These are phyloP conservation scores for Mizuhopecten yessoensis DNA, from an alignment of 1,140 invertebrate species.

Conservation along the genomic window DNA sequence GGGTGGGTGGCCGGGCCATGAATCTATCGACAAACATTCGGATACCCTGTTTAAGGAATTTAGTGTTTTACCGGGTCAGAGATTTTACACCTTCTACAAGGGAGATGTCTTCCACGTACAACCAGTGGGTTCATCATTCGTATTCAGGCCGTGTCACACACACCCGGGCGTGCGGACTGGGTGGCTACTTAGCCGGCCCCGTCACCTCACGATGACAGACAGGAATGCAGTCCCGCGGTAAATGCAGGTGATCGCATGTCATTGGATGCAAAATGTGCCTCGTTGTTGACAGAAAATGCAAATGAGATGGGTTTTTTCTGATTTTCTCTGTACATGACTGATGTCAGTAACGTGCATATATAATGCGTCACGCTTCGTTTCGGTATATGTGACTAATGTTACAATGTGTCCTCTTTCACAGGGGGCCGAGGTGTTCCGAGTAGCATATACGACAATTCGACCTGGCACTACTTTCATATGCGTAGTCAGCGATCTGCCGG, in stretches of 20 bases:
- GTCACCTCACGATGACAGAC: not conserved
- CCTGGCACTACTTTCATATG: not conserved
- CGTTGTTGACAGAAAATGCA: constrained; percentile 23
- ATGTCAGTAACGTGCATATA: constrained; percentile 3
- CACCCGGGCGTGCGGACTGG: not conserved
- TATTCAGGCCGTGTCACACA: constrained; percentile 6
- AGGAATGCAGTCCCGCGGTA: constrained; percentile 30
- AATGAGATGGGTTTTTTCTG: not conserved
- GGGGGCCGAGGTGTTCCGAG: not conserved
- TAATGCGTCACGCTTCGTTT: not conserved
- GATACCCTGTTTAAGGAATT: constrained; percentile 53
- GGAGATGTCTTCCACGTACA: not conserved
- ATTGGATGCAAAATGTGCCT: constrained; percentile 33
- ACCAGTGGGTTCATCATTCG: constrained; percentile 5
- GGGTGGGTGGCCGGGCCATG: constrained; percentile 52
- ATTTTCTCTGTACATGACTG: constrained; percentile 13
- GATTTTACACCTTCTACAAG: constrained; percentile 49
- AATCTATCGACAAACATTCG: constrained; percentile 48
- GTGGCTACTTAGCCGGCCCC: not conserved
- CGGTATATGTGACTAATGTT: not conserved
- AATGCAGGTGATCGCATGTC: constrained; percentile 29
- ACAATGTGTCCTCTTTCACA: not conserved
- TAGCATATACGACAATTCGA: not conserved
- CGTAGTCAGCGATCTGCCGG: not conserved
- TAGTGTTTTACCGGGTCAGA: constrained; percentile 49